Evolutionary conservation across 2,113 vertebrate genomes (phyloP), one percentile per base, ranked within the genome.

Genomic region (Erythrocercus mccallii): DNA sequence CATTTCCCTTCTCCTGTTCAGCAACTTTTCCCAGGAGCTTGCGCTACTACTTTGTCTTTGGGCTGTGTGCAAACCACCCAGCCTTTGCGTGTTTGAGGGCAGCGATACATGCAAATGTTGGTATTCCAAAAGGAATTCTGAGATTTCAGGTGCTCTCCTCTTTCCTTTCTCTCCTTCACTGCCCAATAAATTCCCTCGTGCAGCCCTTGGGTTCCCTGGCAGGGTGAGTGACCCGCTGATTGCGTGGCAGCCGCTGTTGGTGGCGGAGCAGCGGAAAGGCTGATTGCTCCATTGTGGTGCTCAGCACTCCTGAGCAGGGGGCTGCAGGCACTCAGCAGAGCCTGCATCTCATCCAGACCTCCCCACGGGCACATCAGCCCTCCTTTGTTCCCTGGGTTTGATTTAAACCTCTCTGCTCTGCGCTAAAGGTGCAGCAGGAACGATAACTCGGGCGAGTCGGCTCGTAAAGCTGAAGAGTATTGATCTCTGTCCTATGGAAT

Each of bases 391-490:
- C 6, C 27, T 25, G 62, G 2, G 4, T 54, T 68, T 65, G 56
- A 68, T 82, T 88, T 38, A 88, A 92, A 48, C 37, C 51, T 68
- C 51, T 81, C 23, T 62, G 62, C 88, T 45, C 22, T 18, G 70
- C 47, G 10, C 20, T 44, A 6, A 73, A 86, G 31, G 42, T 44
- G 77, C 5, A 2, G 47, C 65, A 74, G 83, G 56, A 78, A 22
- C 56, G 31, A 19, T 35, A 68, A 76, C 38, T 60, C 12, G 2
- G n/a, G 66, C 1, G 13, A 50, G 82, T 44, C 37, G 12, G 70
- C 78, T 91, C 44, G 22, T 81, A 80, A 81, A 91, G 66, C 61
- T 71, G 84, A 77, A 6, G 27, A n/a, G 35, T 74, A 77, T 78
- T 44, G 89, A 86, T 80, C 60, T 31, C 24, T 4, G 3, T 78